Evolutionary conservation across 2,888 invertebrate species (phyloP), one percentile per base, ranked within the genome.

Genomic region (Myathropa florea): DNA sequence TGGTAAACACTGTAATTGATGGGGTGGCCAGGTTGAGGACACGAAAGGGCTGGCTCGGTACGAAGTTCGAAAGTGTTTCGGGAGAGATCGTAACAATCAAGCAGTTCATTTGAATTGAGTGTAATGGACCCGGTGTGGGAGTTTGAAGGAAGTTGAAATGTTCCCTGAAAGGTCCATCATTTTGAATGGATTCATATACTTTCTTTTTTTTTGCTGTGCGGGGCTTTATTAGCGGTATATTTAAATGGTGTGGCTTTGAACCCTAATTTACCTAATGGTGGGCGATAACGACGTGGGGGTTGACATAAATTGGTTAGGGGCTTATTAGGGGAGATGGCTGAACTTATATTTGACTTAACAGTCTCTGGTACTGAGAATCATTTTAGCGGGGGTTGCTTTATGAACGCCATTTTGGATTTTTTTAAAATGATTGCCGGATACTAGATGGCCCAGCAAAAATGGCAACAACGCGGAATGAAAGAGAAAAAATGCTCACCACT

Each of bases 1-100:
- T 84, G 28, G 71, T 71, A 67, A 71, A 76, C 71, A 76, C 55
- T 76, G 81, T 80, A 84, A 84, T 84, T 84, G 84, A 84, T 84
- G 79, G 75, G 21, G 30, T 70, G 46, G 36, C 33, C 23, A 23
- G 59, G 60, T 76, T 61, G 63, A 55, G 46, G 61, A 71, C 30
- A 68, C 14, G 64, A 68, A 79, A 73, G 79, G 61, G 23, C 73
- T 59, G 63, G 68, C 60, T 63, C 36, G 61, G 68, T 30, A 36
- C 53, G 18, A 60, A 18, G 46, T 46, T 46, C 18, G 57, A 57
- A 23, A 53, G n/a, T 46, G 26, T 59, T 72, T 59, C 30, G 59
- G 57, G 57, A 4, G 10, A 46, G 33, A 28, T 65, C 79, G 71
- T 79, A 63, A 73, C 63, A 79, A 73, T 70, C 64, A 73, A 63